Evolutionary conservation across 2,113 vertebrate species (phyloP).

Genomic region (Aptenodytes patagonicus): DNA sequence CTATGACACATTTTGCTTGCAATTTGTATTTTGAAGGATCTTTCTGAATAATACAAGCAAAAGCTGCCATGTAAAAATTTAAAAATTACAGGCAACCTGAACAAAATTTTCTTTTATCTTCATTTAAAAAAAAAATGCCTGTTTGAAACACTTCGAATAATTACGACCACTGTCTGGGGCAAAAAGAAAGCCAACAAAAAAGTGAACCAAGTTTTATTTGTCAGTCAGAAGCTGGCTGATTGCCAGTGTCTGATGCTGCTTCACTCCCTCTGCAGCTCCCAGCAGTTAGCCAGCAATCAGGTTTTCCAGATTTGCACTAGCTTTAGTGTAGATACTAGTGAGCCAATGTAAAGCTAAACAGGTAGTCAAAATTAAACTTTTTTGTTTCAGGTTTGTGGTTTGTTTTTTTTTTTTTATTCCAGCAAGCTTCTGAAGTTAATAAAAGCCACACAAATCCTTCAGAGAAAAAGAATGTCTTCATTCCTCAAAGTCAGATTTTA

Average conservation of each 20-base stretch:
- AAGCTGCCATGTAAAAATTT: neutral
- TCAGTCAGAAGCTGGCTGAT: neutral
- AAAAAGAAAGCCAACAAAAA: neutral
- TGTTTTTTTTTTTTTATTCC: too few species aligned
- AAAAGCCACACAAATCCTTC: neutral
- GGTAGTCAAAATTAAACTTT: neutral
- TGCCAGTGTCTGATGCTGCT: neutral
- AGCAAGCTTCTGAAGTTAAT: neutral
- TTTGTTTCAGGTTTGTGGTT: neutral
- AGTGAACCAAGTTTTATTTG: neutral
- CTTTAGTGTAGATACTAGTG: neutral
- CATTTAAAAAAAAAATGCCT: neutral
- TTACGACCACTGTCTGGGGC: rapidly evolving
- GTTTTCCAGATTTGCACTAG: neutral
- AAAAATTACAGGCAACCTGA: neutral
- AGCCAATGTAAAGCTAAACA: neutral
- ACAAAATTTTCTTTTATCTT: neutral
- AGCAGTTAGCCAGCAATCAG: neutral
- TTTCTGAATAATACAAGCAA: neutral
- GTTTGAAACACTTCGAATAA: neutral
- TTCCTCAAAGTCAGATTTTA: neutral
- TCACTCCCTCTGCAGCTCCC: neutral
- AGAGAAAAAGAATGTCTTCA: neutral
- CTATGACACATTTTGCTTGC: neutral
- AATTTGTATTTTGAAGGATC: neutral